Evolutionary conservation across 2,113 vertebrate genomes (phyloP), one percentile per base, ranked within the genome.

Genomic region (Jaculus jaculus): DNA sequence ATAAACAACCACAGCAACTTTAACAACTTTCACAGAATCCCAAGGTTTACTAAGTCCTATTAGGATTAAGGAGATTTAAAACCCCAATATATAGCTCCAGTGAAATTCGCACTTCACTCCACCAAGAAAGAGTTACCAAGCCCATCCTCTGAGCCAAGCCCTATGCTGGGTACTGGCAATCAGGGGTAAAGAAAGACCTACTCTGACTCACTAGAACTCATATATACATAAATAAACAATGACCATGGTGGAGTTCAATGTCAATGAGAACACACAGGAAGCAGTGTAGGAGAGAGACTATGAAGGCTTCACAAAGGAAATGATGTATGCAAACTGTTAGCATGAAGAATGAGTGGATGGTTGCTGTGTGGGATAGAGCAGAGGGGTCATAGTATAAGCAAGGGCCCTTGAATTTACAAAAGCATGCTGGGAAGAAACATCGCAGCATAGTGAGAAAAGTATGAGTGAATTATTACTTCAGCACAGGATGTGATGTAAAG

Each of bases 251-350:
- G n/a, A 21, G 66, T 68, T 15, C 58, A 34, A 0, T 84, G 54
- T 74, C 37, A 15, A 21, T 78, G 34, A 68, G 24, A 42, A 47
- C 37, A 71, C 75, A 30, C 74, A 77, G 65, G 79, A 92, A 93
- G 60, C 73, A 83, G 73, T 85, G 32, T 74, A 30, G 84, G 65
- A 89, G 47, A 60, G 47, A 28, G 58, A 65, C 28, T 26, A 18
- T 80, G 81, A 80, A 87, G 51, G 54, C 73, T 84, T 89, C 87
- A 82, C 60, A 83, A 47, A 89, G 26, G n/a, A 88, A 81, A 85
- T 78, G 73, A 79, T 42, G 11, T 15, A n/a, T 54, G 20, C 75
- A 63, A 42, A 47, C 37, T 83, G 24, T 90, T 82, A 74, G 60
- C 69, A 58, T 79, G 24, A 94, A 93, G 42, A 47, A 83, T 69